Evolutionary conservation across 2,113 vertebrate species (phyloP).

Genomic region (Egretta garzetta): DNA sequence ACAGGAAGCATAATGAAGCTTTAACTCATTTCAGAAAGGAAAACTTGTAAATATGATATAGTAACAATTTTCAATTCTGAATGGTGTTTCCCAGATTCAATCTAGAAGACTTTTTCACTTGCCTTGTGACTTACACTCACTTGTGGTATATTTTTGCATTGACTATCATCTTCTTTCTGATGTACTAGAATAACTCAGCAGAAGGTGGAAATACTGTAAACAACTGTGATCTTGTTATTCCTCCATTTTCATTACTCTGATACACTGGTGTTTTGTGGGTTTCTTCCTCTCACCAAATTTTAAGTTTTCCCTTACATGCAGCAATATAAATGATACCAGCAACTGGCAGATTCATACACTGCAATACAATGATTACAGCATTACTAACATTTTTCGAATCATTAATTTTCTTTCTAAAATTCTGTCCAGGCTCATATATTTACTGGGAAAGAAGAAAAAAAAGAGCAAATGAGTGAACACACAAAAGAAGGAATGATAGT

Average conservation of each 20-base stretch:
- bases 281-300: not conserved
- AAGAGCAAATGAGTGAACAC: not conserved
- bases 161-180: not conserved
- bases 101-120: not conserved
- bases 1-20: not conserved
- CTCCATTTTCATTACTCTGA: not conserved
- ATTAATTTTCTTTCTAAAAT: not conserved
- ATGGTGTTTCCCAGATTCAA: not conserved
- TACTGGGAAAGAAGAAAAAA: not conserved
- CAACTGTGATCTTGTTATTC: not conserved
- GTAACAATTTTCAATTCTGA: not conserved
- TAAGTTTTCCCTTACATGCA: not conserved
- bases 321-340: not conserved
- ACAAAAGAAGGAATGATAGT: slow-evolving; percentile 50
- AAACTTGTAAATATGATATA: not conserved
- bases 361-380: not conserved
- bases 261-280: not conserved
- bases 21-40: not conserved
- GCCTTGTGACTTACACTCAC: not conserved
- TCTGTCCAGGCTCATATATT: not conserved
- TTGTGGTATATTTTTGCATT: not conserved
- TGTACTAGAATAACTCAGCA: not conserved
- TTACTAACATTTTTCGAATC: not conserved
- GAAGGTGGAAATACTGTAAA: not conserved
- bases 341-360: not conserved